Evolutionary conservation across 1,140 invertebrate species (phyloP).

Genomic region (Heliconius nattereri): DNA sequence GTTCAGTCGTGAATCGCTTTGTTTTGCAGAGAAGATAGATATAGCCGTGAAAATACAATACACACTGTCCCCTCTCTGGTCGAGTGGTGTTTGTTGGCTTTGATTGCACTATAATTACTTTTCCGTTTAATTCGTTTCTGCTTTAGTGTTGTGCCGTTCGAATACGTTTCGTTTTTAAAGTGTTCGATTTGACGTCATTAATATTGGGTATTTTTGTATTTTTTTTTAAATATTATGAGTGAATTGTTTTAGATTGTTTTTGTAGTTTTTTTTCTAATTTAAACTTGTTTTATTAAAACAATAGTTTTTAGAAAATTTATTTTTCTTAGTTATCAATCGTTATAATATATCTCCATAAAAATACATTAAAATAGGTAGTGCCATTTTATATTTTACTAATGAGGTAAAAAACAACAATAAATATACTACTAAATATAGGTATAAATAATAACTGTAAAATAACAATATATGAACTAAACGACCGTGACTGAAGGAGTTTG

Average conservation of each 20-base stretch:
- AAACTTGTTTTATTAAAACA: neutral
- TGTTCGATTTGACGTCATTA: slow-evolving; percentile 8
- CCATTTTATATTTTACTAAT: neutral
- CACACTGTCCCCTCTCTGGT: slow-evolving; percentile 9
- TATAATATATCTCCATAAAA: no score
- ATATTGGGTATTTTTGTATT: slow-evolving; percentile 2
- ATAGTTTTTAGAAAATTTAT: neutral
- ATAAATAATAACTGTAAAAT: slow-evolving; percentile 5
- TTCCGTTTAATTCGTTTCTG: slow-evolving; percentile 41
- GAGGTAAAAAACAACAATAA: neutral
- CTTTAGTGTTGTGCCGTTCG: slow-evolving; percentile 30
- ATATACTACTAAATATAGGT: neutral
- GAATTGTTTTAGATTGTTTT: neutral
- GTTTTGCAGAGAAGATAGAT: neutral
- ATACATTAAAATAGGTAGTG: no score
- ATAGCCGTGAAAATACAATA: slow-evolving; percentile 10
- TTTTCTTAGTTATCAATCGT: no score
- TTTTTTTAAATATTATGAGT: slow-evolving; percentile 7
- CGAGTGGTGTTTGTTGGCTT: slow-evolving; percentile 31
- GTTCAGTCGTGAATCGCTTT: neutral
- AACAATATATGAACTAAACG: slow-evolving; percentile 17
- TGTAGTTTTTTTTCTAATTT: no score
- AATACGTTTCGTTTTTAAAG: slow-evolving; percentile 22
- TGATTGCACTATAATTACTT: slow-evolving; percentile 46
- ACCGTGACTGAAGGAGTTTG: slow-evolving; percentile 19